Percentiles rank a stretch among this genome's conserved stretches.
Evolutionary conservation across 2,797 vertebrate species (phyloP).

Genomic region (Scarus forsteni): DNA sequence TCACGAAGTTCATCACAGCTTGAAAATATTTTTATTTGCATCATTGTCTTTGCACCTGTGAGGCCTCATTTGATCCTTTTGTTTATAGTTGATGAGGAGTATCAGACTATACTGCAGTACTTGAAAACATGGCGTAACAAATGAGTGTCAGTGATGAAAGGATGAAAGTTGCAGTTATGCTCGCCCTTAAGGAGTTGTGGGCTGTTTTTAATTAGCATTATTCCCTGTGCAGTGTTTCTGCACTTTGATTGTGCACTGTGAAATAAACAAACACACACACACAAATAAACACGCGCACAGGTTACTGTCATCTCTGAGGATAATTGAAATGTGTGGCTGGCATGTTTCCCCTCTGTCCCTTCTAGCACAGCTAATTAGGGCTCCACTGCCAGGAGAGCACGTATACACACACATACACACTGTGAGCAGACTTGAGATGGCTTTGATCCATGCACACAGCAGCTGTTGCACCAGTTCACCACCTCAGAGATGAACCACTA

Average conservation of each 20-base stretch:
- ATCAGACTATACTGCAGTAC: neutral
- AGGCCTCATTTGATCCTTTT: neutral
- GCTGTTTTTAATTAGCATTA: conserved; percentile 74
- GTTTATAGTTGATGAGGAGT: conserved; percentile 11
- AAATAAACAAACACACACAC: conserved; percentile 65
- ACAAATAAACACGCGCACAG: conserved; percentile 42
- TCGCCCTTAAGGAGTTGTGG: conserved; percentile 55
- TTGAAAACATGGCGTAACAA: conserved; percentile 11
- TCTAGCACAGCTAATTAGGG: conserved; percentile 79
- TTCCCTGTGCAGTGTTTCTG: conserved; percentile 64
- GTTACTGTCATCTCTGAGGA: conserved; percentile 76
- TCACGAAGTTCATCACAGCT: too few relatives aligned
- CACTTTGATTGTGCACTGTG: conserved; percentile 65
- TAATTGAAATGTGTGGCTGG: conserved; percentile 81
- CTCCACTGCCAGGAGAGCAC: conserved; percentile 73
- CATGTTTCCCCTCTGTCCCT: conserved; percentile 73
- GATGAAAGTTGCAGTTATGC: conserved; percentile 54
- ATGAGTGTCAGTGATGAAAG: conserved; percentile 49
- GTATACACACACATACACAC: conserved; percentile 57
- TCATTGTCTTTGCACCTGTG: too few relatives aligned
- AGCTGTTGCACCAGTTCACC: conserved; percentile 78
- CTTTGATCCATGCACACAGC: conserved; percentile 79
- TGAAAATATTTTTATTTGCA: too few relatives aligned
- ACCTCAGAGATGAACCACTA: conserved; percentile 39
- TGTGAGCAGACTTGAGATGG: conserved; percentile 68